Evolutionary conservation across 2,888 invertebrate genomes (phyloP).

Genomic region (Meliscaeva auricollis): DNA sequence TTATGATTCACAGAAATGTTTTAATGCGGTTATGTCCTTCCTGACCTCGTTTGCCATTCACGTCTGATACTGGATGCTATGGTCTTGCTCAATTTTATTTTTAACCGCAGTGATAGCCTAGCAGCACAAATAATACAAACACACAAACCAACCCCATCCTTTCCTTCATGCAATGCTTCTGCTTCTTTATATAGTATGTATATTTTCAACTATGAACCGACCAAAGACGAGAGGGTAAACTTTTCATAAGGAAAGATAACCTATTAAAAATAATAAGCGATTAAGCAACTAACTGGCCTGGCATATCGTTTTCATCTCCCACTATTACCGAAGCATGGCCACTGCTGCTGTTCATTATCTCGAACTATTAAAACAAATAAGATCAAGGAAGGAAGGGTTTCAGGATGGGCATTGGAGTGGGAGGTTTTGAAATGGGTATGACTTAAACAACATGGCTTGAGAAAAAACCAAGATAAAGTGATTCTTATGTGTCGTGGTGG

Average conservation of each 20-base stretch:
- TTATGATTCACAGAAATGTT: conserved; percentile 10
- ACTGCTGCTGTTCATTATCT: conserved; percentile 73
- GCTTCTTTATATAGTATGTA: too few species aligned
- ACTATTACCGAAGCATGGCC: conserved; percentile 51
- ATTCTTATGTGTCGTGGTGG: conserved; percentile 33
- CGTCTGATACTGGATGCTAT: not conserved
- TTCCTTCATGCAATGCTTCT: too few species aligned
- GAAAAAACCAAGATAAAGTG: conserved; percentile 43
- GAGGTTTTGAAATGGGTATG: not conserved
- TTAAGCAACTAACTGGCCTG: conserved; percentile 74
- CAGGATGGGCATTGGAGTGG: not conserved
- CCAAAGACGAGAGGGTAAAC: conserved; percentile 67
- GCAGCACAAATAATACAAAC: not conserved
- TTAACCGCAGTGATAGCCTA: conserved; percentile 49
- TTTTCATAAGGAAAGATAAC: conserved; percentile 73
- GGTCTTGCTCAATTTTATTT: conserved; percentile 41
- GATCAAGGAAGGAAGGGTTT: not conserved
- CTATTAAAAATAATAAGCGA: conserved; percentile 76
- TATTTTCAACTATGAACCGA: conserved; percentile 25
- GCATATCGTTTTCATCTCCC: conserved; percentile 68
- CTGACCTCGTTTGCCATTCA: conserved; percentile 53
- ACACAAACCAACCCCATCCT: conserved; percentile 1
- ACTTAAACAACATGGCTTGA: conserved; percentile 28
- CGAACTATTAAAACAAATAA: conserved; percentile 63
- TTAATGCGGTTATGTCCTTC: conserved; percentile 59